Percentiles rank a stretch among this genome's conserved stretches.
Conservation (phyloP, 2,797 vertebrate species). For the Pelodytes ibericus region DNA sequence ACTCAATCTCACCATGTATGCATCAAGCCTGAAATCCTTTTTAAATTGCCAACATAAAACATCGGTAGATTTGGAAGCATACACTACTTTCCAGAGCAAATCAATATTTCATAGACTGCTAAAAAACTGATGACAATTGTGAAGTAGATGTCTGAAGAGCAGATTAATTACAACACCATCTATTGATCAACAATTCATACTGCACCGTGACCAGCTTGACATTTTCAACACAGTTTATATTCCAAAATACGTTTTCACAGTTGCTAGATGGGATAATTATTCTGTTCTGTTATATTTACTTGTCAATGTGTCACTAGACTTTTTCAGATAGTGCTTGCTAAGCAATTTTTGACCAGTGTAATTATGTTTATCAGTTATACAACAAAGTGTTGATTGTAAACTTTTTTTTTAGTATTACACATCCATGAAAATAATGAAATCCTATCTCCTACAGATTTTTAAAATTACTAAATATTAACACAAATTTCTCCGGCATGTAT, state of each 20-base stretch:
- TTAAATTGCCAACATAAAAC: conserved; percentile 6
- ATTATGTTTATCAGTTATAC: too few species aligned
- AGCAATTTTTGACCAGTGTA: background rate
- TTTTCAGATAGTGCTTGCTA: background rate
- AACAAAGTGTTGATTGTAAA: too few species aligned
- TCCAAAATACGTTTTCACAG: background rate
- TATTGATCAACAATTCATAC: background rate
- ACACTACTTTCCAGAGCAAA: conserved; percentile 11
- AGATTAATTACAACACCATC: conserved; percentile 13
- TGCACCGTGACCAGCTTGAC: background rate
- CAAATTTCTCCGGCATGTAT: too few species aligned
- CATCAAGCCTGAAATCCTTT: background rate
- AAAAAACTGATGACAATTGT: background rate
- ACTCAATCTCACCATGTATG: background rate
- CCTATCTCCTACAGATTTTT: too few species aligned
- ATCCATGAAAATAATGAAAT: too few species aligned
- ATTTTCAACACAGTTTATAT: background rate
- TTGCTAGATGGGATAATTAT: background rate
- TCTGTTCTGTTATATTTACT: background rate
- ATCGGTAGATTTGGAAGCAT: background rate
- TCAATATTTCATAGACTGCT: conserved; percentile 19
- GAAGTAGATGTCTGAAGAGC: background rate
- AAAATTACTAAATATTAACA: too few species aligned
- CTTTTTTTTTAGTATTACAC: too few species aligned
- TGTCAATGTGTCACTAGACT: background rate